Evolutionary conservation across 2,797 vertebrate species (phyloP).

Genomic region (Paguma larvata): DNA sequence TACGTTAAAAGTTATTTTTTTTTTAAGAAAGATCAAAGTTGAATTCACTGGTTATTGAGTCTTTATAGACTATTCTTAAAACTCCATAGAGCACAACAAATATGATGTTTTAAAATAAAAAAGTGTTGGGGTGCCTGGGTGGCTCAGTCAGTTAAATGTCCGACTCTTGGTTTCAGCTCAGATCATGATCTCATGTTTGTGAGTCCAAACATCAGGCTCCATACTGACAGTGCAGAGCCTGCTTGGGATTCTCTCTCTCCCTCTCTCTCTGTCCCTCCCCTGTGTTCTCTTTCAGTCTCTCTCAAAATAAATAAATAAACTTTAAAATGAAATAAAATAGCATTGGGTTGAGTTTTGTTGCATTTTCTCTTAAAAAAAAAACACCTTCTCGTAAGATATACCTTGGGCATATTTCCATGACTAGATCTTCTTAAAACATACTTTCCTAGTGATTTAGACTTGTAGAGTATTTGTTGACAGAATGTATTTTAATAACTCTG

Average conservation of each 20-base stretch:
- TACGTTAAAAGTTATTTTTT: background rate
- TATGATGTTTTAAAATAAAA: background rate
- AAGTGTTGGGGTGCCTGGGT: background rate
- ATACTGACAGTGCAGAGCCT: too few relatives aligned
- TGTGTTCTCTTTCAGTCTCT: too few relatives aligned
- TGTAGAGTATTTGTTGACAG: constrained; percentile 8
- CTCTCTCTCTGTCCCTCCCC: too few relatives aligned
- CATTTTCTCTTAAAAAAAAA: constrained; percentile 3
- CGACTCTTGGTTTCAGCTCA: too few relatives aligned
- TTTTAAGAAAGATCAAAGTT: constrained; percentile 21
- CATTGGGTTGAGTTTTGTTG: background rate
- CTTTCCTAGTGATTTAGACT: constrained; percentile 48
- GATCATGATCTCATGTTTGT: too few relatives aligned
- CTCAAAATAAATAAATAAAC: too few relatives aligned
- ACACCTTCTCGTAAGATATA: background rate
- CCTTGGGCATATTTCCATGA: background rate
- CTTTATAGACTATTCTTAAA: background rate
- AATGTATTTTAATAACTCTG: background rate
- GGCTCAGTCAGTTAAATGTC: too few relatives aligned
- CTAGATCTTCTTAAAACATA: constrained; percentile 13
- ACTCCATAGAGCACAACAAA: background rate
- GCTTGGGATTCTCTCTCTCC: too few relatives aligned
- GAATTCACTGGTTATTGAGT: background rate
- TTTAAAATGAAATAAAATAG: too few relatives aligned
- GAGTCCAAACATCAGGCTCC: too few relatives aligned